Conservation (phyloP, 2,113 vertebrate species). For the Vireo altiloquus region DNA sequence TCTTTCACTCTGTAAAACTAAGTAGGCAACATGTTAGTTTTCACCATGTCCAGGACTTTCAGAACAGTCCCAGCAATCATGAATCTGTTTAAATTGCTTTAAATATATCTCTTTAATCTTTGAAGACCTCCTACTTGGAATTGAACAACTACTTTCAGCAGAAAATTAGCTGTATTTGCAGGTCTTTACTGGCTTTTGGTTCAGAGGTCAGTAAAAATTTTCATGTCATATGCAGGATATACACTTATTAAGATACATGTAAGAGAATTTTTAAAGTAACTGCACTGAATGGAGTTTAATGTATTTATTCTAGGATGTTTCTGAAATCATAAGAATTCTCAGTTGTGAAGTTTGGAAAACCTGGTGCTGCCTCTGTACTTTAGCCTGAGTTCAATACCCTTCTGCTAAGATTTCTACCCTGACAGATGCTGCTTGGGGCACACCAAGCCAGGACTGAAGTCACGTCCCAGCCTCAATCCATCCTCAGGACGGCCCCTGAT, state of each 20-base stretch:
- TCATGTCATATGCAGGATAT: background rate
- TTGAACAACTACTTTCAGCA: background rate
- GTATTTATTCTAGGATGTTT: background rate
- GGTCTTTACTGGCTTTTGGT: background rate
- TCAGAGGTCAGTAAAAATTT: background rate
- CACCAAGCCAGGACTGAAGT: background rate
- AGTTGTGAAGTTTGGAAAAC: background rate
- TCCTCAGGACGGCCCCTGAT: background rate
- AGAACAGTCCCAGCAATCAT: background rate
- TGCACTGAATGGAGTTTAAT: background rate
- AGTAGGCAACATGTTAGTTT: background rate
- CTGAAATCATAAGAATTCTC: background rate
- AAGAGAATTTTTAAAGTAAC: background rate
- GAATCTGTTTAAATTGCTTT: background rate
- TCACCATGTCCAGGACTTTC: background rate
- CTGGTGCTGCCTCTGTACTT: background rate
- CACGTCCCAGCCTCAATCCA: rapidly evolving
- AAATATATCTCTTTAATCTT: background rate
- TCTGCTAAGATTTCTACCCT: background rate
- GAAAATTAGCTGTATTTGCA: background rate
- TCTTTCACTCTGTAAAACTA: background rate
- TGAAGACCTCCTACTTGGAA: background rate
- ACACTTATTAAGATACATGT: background rate
- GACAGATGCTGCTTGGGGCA: background rate
- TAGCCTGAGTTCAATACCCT: background rate